Evolutionary conservation across 1,140 invertebrate genomes (phyloP).

Genomic region (Monomorium pharaonis): DNA sequence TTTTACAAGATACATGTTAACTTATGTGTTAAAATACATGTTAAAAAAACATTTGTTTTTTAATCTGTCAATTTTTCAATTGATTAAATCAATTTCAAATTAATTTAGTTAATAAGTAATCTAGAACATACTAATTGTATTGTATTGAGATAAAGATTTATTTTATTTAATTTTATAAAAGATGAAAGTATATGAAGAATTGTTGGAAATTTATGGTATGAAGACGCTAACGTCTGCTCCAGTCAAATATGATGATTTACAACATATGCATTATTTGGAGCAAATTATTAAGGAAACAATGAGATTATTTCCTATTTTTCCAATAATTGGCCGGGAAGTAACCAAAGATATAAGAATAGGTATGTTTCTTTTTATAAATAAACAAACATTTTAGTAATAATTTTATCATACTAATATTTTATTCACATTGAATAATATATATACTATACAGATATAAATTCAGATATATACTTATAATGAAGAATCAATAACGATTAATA

Average conservation of each 20-base stretch:
- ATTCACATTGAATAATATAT: too few relatives aligned
- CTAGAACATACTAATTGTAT: not conserved
- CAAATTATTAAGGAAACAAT: slow-evolving; percentile 88
- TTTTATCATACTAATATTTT: not conserved
- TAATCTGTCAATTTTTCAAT: not conserved
- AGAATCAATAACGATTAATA: too few relatives aligned
- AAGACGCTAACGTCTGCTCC: slow-evolving; percentile 65
- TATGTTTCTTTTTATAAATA: not conserved
- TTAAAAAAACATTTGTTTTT: not conserved
- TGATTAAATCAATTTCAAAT: not conserved
- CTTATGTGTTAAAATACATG: too few relatives aligned
- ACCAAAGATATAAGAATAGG: slow-evolving; percentile 78
- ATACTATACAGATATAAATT: too few relatives aligned
- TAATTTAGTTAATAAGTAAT: not conserved
- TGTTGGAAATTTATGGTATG: slow-evolving; percentile 80
- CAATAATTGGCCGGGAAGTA: slow-evolving; percentile 81
- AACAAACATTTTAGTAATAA: not conserved
- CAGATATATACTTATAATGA: too few relatives aligned
- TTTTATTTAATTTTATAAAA: slow-evolving; percentile 71
- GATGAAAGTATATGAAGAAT: slow-evolving; percentile 85
- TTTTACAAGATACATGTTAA: not conserved
- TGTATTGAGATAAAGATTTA: not conserved
- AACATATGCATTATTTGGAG: slow-evolving; percentile 88
- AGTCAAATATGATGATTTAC: slow-evolving; percentile 85
- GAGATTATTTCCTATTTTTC: slow-evolving; percentile 87